These are phyloP conservation scores for Rhynchomys soricoides DNA, from an alignment of 2,113 vertebrate species.

Conservation along the genomic window DNA sequence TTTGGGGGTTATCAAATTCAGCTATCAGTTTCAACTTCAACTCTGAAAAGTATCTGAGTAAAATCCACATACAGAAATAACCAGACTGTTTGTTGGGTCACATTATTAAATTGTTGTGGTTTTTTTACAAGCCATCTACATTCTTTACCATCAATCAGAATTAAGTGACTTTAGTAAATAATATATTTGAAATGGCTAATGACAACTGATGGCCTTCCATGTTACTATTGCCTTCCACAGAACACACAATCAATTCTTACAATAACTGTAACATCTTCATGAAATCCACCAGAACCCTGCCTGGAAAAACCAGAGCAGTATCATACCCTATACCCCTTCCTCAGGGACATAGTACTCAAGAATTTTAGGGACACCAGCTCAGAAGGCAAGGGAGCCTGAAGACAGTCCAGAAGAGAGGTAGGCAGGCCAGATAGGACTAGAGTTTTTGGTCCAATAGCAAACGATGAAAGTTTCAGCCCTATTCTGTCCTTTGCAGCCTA, in stretches of 20 bases:
- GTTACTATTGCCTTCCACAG: not conserved
- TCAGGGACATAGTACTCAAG: not conserved
- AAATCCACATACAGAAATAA: not conserved
- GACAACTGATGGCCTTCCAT: not conserved
- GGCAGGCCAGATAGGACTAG: constrained; percentile 43
- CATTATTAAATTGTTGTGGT: not conserved
- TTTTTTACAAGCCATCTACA: not conserved
- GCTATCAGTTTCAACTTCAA: not conserved
- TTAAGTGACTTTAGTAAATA: not conserved
- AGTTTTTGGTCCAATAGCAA: constrained; percentile 38
- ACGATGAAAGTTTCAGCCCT: constrained; percentile 38
- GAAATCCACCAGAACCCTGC: not conserved
- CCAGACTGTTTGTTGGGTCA: not conserved
- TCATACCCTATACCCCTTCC: not conserved
- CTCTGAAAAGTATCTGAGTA: not conserved
- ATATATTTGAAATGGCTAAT: not conserved
- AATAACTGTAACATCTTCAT: not conserved
- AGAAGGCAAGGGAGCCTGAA: constrained; percentile 39
- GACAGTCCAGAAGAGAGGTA: constrained; percentile 62
- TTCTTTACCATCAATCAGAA: not conserved
- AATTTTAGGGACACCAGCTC: constrained; percentile 30
- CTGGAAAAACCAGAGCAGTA: not conserved
- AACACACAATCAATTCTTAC: not conserved
- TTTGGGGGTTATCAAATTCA: not conserved
- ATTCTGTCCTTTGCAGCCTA: not conserved